Conservation (phyloP, 2,113 vertebrate genomes). For the Coptodon bakossiorum region DNA sequence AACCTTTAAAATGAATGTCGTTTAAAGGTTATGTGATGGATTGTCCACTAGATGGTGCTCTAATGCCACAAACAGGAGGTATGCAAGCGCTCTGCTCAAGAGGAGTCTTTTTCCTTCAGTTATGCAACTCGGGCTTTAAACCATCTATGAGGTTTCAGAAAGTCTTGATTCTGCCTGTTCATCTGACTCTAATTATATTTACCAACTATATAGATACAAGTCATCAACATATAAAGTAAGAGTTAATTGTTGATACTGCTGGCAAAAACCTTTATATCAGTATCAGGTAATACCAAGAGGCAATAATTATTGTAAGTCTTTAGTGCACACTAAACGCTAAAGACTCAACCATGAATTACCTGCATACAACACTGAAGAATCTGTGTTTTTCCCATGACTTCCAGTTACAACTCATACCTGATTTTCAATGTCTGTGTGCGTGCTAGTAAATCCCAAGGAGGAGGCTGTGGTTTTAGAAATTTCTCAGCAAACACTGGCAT, state of each 20-base stretch:
- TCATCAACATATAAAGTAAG: not conserved
- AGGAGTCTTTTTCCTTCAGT: accelerated
- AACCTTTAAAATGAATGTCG: not conserved
- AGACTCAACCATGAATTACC: not conserved
- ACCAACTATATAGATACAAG: not conserved
- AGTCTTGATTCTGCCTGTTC: not conserved
- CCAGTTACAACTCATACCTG: not conserved
- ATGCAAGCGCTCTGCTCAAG: not conserved
- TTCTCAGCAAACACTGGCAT: not conserved
- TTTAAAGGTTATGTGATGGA: not conserved
- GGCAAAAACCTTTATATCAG: not conserved
- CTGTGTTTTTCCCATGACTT: not conserved
- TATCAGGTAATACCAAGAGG: not conserved
- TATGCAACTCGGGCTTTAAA: not conserved
- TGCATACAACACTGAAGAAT: not conserved
- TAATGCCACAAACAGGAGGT: not conserved
- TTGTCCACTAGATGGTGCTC: slow-evolving; percentile 4
- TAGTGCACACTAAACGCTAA: accelerated
- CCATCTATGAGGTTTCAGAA: not conserved
- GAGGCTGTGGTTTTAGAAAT: accelerated
- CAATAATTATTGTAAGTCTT: not conserved
- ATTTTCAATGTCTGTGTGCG: not conserved
- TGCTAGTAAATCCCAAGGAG: not conserved
- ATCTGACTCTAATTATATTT: not conserved
- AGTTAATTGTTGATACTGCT: not conserved